Evolutionary conservation across 2,113 vertebrate genomes (phyloP), one percentile per base, ranked within the genome.

Genomic region (Nibea coibor): DNA sequence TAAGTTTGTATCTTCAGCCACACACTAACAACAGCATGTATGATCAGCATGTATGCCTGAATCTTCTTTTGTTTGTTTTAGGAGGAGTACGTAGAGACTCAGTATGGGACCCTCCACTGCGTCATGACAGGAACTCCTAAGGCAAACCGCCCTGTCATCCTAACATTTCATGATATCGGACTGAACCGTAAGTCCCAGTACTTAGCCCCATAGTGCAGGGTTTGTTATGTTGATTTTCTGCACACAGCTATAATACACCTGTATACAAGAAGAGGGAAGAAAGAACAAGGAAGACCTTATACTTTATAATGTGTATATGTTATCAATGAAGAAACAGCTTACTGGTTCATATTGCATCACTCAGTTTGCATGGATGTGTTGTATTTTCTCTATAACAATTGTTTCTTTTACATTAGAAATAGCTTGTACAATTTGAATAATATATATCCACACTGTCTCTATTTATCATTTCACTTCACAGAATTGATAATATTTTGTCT

Each of bases 101-200:
- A 94, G n/a, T 96, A 96, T 8, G 98, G 98, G 39, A 94, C 93
- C 0, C 83, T 99, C 71, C 96, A 96, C 20, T 97, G 98, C 94
- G 95, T 96, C 1, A 94, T 99, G 93, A 95, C 93, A 4, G 97
- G 98, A 28, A 94, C 94, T 0, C 93, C 93, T 1, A 94, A 90
- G 75, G 93, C 94, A 16, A 97, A 95, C 84, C 94, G 96, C 1
- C 98, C 98, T 0, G 95, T 95, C 81, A 97, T 99, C 90, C 94
- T 99, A 65, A 99, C 98, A 0, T 97, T 96, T 92, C 98, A 98
- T 0, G 98, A 99, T 87, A 95, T 99, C 0, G 98, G 98, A 58
- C 94, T 98, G 47, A 99, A 99, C 88, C 95, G 97, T 99, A 89
- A 96, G 97, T 94, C 24, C 9, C n/a, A 43, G 4, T 53, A 80